Evolutionary conservation across 2,113 vertebrate genomes (phyloP).

Genomic region (Cyanocitta stelleri): DNA sequence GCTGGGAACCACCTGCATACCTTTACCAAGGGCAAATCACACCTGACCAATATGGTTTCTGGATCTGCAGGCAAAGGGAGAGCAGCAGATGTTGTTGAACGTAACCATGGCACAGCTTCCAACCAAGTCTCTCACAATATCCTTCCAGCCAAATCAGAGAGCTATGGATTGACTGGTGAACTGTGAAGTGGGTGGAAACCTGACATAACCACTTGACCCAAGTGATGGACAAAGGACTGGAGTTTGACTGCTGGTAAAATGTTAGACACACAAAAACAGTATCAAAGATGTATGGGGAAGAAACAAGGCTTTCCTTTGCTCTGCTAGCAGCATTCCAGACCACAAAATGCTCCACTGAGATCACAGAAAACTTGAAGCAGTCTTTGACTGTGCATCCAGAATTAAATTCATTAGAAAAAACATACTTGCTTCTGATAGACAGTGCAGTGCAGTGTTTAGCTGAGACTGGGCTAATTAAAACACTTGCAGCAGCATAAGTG

Average conservation of each 20-base stretch:
- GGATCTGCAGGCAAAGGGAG: background rate
- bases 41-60: background rate
- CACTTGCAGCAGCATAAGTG: background rate
- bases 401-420: background rate
- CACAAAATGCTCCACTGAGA: background rate
- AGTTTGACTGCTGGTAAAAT: background rate
- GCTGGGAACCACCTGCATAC: background rate
- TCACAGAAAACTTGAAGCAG: background rate
- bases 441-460: background rate
- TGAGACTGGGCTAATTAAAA: background rate
- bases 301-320: background rate
- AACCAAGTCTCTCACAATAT: background rate
- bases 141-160: background rate
- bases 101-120: background rate
- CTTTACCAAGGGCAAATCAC: background rate
- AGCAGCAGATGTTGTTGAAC: background rate
- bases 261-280: background rate
- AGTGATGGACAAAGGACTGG: background rate
- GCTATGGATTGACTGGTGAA: background rate
- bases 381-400: background rate
- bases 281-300: background rate
- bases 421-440: background rate
- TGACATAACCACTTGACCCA: background rate
- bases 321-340: background rate
- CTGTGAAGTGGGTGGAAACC: background rate